Evolutionary conservation across 2,888 invertebrate species (phyloP), one percentile per base, ranked within the genome.

Genomic region (Brassicogethes aeneus): DNA sequence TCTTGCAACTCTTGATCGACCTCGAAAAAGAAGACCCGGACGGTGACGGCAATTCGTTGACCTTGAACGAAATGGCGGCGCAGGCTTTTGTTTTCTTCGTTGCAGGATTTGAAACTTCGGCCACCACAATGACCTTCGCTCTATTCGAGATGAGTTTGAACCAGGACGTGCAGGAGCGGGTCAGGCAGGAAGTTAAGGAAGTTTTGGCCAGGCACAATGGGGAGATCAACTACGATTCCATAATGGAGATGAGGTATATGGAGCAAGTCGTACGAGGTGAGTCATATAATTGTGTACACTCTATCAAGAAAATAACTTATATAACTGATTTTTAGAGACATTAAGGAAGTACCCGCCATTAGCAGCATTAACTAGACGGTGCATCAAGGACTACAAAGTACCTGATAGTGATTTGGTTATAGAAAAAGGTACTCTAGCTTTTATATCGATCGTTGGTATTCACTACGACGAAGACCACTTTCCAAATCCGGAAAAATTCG

Each of bases 1-100:
- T 78, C 45, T 57, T 79, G 43, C 72, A 77, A 42, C 52, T 75
- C 2, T 58, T 76, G 36, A 60, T 73, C 14, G 66, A 75, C 29
- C n/a, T n/a, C n/a, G n/a, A n/a, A n/a, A 54, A 23, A 17, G 40
- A 34, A 5, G 46, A 42, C 1, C 38, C 44, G 12, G 37, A 47
- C 16, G 13, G 13, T 10, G 39, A 42, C 17, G 39, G 40, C 2
- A 40, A 32, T 10, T 14, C 34, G 1, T 39, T 48, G 8, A 44
- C 41, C 1, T 7, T 46, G 2, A 36, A 51, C 8, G 47, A 48
- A 37, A 36, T 50, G 15, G 42, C 41, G 1, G 50, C 50, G 7
- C 50, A 50, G 31, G 39, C 43, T 34, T 48, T 47, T 16, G 14
- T 50, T 12, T 50, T 50, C 39, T 48, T 50, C 14, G n/a, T 43